A percentile compares a stretch with the other conserved stretches of the same genome.
Evolutionary conservation across 2,888 invertebrate species (phyloP).

Genomic region (Kuschelorhynchus macadamiae): DNA sequence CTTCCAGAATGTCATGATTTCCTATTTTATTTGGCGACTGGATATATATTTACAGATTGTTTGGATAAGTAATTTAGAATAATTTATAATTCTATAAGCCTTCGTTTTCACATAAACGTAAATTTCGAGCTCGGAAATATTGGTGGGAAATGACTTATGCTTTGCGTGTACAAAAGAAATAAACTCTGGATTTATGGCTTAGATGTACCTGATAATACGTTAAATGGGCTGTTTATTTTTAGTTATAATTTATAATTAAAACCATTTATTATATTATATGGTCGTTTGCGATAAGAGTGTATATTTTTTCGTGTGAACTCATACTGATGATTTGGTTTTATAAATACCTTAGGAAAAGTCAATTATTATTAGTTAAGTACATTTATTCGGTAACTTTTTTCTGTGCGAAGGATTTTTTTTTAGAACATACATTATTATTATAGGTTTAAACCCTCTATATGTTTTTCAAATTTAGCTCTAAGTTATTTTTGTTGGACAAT

Average conservation of each 20-base stretch:
- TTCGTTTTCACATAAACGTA: conserved; percentile 22
- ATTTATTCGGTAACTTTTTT: no score
- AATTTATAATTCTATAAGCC: conserved; percentile 26
- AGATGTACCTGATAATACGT: conserved; percentile 34
- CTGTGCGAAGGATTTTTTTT: no score
- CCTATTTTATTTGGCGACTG: conserved; percentile 22
- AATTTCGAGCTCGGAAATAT: conserved; percentile 23
- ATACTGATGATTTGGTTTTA: neutral
- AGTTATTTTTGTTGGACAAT: no score
- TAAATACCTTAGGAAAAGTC: neutral
- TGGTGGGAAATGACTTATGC: conserved; percentile 8
- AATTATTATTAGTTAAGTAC: no score
- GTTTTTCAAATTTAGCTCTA: no score
- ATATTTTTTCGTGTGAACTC: conserved; percentile 15
- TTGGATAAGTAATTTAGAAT: conserved; percentile 24
- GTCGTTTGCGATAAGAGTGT: conserved; percentile 20
- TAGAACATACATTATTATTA: no score
- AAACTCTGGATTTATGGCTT: conserved; percentile 34
- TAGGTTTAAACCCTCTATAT: no score
- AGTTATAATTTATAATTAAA: conserved; percentile 41
- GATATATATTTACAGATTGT: conserved; percentile 24
- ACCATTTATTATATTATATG: conserved; percentile 33
- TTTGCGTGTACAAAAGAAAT: conserved; percentile 23
- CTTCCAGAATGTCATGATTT: conserved; percentile 25
- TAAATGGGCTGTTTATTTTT: conserved; percentile 48